Evolutionary conservation across 2,797 vertebrate genomes (phyloP), one percentile per base, ranked within the genome.

Genomic region (Xenops minutus): DNA sequence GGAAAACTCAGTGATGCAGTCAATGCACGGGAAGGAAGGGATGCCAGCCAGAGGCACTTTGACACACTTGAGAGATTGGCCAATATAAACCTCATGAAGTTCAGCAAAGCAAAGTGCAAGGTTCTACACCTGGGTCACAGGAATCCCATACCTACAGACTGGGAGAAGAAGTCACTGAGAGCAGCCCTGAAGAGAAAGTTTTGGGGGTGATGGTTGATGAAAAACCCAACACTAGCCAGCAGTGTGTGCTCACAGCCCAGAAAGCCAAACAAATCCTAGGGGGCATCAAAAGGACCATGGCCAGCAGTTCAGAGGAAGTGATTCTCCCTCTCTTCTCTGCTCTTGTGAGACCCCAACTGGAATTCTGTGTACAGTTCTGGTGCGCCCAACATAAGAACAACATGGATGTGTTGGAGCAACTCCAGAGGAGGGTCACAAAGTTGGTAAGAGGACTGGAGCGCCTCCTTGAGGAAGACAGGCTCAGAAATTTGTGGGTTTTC

Each of bases 101-200:
- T 39, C 37, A 51, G 30, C 6, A 76, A 29, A 48, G 15, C 27
- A 32, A 56, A 51, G 12, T 64, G 10, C 36, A 56, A 62, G 13
- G 7, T 49, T 19, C 56, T 49, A 20, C 32, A 43, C 43, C 7
- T n/a, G 32, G 13, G 23, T n/a, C 0, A 0, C 43, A n/a, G 36
- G 23, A 44, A 12, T 22, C 23, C 19, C 1, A 68, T 11, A n/a
- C 10, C 6, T 7, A 15, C 10, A 22, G 34, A 29, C 2, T 52
- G 68, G 9, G 11, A 17, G 11, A 27, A 39, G 20, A 56, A 22
- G 16, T 22, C 9, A 14, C 9, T 49, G 56, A 69, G 34, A 48
- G 26, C 10, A 74, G 3, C 30, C 15, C 41, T 14, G 36, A 0
- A 0, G 15, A 36, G 30, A 75, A 81, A 43, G 48, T 29, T 6